Evolutionary conservation across 2,888 invertebrate species (phyloP).

Genomic region (Galerucella nymphaeae): DNA sequence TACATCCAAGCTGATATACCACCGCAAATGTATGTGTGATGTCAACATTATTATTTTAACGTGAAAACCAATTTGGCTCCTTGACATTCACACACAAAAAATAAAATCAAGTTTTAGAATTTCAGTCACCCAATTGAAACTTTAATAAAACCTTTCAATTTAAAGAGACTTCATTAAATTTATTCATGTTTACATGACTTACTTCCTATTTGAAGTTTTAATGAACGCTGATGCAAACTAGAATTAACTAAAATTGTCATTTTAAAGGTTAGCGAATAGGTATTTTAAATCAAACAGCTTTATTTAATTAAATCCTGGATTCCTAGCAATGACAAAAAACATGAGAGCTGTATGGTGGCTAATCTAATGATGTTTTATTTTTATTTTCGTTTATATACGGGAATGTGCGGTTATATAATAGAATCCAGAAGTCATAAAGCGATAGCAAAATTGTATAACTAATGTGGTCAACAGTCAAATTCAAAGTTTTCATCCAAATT

Average conservation of each 20-base stretch:
- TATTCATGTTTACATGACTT: slow-evolving; percentile 1
- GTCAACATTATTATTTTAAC: not conserved
- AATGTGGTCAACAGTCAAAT: too few relatives aligned
- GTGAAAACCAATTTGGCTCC: too few relatives aligned
- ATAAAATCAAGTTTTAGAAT: not conserved
- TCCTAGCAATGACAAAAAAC: too few relatives aligned
- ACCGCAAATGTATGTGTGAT: not conserved
- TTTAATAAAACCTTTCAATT: not conserved
- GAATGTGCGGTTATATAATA: too few relatives aligned
- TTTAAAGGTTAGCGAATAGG: not conserved
- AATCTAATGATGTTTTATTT: too few relatives aligned
- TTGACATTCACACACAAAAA: not conserved
- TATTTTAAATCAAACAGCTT: not conserved
- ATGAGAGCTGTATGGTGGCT: too few relatives aligned
- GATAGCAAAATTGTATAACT: too few relatives aligned
- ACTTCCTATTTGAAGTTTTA: not conserved
- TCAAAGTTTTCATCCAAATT: too few relatives aligned
- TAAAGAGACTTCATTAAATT: not conserved
- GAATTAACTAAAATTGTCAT: not conserved
- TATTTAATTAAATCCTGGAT: not conserved
- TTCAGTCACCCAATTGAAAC: not conserved
- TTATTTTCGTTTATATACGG: too few relatives aligned
- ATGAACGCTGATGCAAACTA: not conserved
- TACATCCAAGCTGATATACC: not conserved
- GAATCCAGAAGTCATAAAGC: too few relatives aligned